Evolutionary conservation across 1,140 invertebrate species (phyloP), one percentile per base, ranked within the genome.

Genomic region (Neomicropteryx cornuta): DNA sequence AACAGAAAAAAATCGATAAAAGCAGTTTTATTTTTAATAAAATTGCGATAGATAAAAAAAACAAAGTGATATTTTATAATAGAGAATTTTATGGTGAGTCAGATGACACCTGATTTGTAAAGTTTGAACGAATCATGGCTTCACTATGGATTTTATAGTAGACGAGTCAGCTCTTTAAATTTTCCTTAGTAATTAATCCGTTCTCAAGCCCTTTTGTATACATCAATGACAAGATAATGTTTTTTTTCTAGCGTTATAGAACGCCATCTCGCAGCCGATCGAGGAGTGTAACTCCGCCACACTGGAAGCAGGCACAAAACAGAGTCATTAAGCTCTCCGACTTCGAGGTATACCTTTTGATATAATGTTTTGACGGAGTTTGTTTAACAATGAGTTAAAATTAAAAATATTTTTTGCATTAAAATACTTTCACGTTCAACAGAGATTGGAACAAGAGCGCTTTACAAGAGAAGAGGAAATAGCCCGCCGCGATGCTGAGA

Each of bases 241-340:
- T n/a, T n/a, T n/a, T n/a, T n/a, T 40, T 49, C 1, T 58, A 90
- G 84, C 75, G 87, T 29, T 91, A 84, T 60, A 76, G 82, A 42
- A 90, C 87, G 1, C 84, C 86, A n/a, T 86, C 85, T 10, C 71
- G 84, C 21, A 81, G 79, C 45, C 75, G 82, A 2, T 87, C 83
- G 0, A 72, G 86, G 38, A 92, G 87, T 55, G 73, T 73, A 16
- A 94, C 89, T 8, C 89, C 89, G 6, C 82, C 87, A 8, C 88
- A 93, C 63, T 93, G 89, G 89, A 76, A 80, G 28, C 81, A 87
- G 56, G 89, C 85, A 36, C 84, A 89, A 60, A 74, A 79, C 22
- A 70, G 85, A 41, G 83, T 84, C 28, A 83, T 90, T 21, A 84
- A 87, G 52, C 61, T 87, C 1, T 81, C 82, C 4, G 83, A 90